Evolutionary conservation across 2,888 invertebrate genomes (phyloP).

Genomic region (Eristalis intricaria): DNA sequence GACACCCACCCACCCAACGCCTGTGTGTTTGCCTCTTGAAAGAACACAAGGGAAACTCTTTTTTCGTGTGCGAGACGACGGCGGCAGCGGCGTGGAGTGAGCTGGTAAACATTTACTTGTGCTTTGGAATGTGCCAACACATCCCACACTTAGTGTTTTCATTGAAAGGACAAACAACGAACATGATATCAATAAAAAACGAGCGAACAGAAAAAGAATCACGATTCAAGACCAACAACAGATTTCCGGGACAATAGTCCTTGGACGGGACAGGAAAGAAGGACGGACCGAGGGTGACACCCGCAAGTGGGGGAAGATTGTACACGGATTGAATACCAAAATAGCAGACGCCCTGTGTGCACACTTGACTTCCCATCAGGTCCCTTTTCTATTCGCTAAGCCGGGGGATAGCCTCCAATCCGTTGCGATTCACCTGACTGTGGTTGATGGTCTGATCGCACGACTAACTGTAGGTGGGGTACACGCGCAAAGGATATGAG

Average conservation of each 20-base stretch:
- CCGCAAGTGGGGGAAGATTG: conserved; percentile 14
- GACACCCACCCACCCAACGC: conserved; percentile 20
- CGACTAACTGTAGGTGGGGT: conserved; percentile 31
- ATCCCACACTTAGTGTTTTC: conserved; percentile 65
- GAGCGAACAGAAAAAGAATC: conserved; percentile 17
- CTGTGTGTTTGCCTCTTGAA: not conserved
- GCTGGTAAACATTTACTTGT: conserved; percentile 61
- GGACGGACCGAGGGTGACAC: not conserved
- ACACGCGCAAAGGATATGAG: not conserved
- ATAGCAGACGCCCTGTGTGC: conserved; percentile 34
- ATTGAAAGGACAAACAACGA: conserved; percentile 66
- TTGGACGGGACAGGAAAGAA: not conserved
- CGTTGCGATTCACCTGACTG: conserved; percentile 5
- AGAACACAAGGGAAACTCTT: conserved; percentile 5
- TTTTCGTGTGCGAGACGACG: conserved; percentile 3
- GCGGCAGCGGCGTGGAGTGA: conserved; percentile 1
- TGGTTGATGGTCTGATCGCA: conserved; percentile 38
- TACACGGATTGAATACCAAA: conserved; percentile 60
- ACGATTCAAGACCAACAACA: conserved; percentile 47
- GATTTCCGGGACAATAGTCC: conserved; percentile 51
- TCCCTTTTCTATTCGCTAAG: conserved; percentile 27
- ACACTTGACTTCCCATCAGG: conserved; percentile 44
- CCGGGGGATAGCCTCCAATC: not conserved
- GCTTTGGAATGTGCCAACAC: conserved; percentile 60
- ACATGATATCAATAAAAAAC: conserved; percentile 59